Base-by-base conservation (phyloP, 2,797 vertebrate species). In the Betta splendens region DNA sequence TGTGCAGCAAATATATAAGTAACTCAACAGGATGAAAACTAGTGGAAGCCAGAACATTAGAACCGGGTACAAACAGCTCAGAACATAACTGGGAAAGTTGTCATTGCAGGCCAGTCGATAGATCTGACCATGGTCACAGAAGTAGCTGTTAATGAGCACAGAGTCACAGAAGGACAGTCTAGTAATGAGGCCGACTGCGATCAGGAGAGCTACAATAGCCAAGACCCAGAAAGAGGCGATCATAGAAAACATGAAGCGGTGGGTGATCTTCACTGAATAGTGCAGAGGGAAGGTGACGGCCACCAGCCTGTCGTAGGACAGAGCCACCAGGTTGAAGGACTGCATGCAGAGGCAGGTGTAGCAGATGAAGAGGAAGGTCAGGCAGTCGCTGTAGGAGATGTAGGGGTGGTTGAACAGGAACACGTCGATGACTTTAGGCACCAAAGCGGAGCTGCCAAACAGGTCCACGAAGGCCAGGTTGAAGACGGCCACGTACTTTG, bases 201-300 rank as follows among this genome's bases (percentile, higher is more conserved):
- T 29, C 0, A n/a, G n/a, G n/a, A 81, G 22, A 1, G 29, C 7
- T 11, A 22, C 1, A 12, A 20, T 3, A 3, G 46, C 26, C 8
- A 71, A 37, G 2, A 77, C 0, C 81, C 81, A 87, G 31, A 62
- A 66, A 25, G 17, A 44, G 2, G 3, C 52, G 8, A 79, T 45
- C 17, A 86, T 22, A 25, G 17, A n/a, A 20, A 82, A 17, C 81
- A 89, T 89, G 45, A 58, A 5, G 23, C 23, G 80, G 9, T 69
- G 45, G 1, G 79, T 89, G 20, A 87, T 57, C 36, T 60, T 77
- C 31, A 66, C 42, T 6, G 72, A 69, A 45, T 89, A 89, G 13
- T 80, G 78, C 45, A 90, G 59, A 5, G 89, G 89, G 31, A 62
- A 81, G n/a, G 68, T 75, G 15, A 90, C 91, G 2, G 86, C 88